These are phyloP conservation scores for Conger conger DNA, from an alignment of 2,113 vertebrate genomes.

Conservation along the genomic window DNA sequence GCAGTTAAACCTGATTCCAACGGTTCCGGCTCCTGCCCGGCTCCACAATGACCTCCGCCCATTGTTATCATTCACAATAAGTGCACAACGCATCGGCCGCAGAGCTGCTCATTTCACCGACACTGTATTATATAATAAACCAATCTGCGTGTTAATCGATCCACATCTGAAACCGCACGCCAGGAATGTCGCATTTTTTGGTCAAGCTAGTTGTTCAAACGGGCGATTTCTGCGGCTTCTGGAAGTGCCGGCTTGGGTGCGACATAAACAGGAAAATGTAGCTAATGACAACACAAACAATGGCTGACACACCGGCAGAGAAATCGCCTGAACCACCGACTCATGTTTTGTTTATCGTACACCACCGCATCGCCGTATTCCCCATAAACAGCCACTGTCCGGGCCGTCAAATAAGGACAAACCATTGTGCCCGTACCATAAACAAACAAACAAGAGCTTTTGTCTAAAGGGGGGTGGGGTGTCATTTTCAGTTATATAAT, in stretches of 20 bases:
- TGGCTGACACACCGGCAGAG: background rate
- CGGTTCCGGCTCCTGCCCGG: background rate
- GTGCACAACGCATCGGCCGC: background rate
- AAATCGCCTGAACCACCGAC: background rate
- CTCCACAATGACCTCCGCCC: background rate
- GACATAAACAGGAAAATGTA: conserved; percentile 1
- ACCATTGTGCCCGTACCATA: conserved; percentile 6
- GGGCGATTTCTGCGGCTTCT: background rate
- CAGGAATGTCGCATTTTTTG: background rate
- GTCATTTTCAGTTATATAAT: conserved; percentile 18
- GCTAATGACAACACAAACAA: conserved; percentile 1
- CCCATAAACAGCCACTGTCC: background rate
- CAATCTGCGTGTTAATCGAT: background rate
- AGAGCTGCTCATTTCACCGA: background rate
- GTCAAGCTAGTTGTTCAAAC: background rate
- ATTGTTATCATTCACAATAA: background rate
- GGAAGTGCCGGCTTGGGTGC: background rate
- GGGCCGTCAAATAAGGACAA: background rate
- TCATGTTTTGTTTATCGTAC: background rate
- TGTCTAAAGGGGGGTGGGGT: conserved; percentile 24
- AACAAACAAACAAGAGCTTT: conserved; percentile 31
- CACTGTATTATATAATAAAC: background rate
- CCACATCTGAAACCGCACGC: background rate
- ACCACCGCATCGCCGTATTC: background rate
- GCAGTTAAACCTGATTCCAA: background rate